Evolutionary conservation across 2,797 vertebrate genomes (phyloP).

Genomic region (Eptatretus atami): DNA sequence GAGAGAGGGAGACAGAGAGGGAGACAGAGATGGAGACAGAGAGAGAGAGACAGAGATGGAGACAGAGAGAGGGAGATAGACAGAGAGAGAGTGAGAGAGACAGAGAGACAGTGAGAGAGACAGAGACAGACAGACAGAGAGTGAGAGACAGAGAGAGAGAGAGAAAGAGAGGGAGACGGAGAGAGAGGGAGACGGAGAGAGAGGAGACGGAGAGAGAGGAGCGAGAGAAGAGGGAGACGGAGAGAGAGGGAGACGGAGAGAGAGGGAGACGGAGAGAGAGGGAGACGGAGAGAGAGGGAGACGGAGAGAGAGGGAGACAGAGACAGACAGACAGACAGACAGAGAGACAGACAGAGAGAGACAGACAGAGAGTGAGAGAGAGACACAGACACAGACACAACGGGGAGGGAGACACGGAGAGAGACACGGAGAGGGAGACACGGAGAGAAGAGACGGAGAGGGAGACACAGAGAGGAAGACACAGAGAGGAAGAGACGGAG

Average conservation of each 20-base stretch:
- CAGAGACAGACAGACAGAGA: conserved; percentile 3
- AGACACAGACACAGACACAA: background rate
- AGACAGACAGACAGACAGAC: background rate
- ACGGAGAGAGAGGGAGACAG: background rate
- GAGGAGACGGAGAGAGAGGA: conserved; percentile 40
- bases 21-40: no score
- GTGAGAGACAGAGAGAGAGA: background rate
- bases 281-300: background rate
- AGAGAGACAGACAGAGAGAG: background rate
- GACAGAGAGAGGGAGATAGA: background rate
- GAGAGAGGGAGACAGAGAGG: background rate
- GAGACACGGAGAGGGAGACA: no score
- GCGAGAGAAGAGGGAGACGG: conserved; percentile 31
- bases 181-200: background rate
- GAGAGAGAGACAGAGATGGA: no score
- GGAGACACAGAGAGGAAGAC: background rate
- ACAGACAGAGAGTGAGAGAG: background rate
- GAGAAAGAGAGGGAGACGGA: background rate
- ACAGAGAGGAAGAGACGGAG: background rate
- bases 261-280: background rate
- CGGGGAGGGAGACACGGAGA: no score
- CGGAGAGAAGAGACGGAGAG: background rate
- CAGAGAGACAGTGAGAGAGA: background rate
- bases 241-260: background rate
- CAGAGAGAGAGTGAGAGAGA: background rate